Evolutionary conservation across 2,888 invertebrate genomes (phyloP).

Genomic region (Phytoseiulus persimilis): DNA sequence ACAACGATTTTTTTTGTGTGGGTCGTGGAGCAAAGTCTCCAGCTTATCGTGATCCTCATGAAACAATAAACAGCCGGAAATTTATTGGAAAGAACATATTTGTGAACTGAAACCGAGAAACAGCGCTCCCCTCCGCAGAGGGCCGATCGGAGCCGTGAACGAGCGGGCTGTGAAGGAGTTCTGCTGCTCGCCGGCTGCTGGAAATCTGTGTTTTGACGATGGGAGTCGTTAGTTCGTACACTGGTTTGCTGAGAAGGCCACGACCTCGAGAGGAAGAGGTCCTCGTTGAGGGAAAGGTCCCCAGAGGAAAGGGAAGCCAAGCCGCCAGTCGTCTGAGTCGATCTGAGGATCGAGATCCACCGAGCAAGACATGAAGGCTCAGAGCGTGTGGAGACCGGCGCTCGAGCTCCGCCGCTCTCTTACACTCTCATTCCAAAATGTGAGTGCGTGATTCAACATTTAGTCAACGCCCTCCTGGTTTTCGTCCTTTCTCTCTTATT

Average conservation of each 20-base stretch:
- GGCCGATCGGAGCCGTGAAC: not conserved
- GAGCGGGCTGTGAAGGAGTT: not conserved
- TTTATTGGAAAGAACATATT: too few species aligned
- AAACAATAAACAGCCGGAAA: too few species aligned
- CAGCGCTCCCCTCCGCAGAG: not conserved
- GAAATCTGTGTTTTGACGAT: not conserved
- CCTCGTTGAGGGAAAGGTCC: not conserved
- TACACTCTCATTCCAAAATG: not conserved
- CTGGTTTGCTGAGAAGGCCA: not conserved
- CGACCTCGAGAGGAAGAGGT: conserved; percentile 5
- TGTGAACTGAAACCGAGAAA: too few species aligned
- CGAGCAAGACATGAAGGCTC: not conserved
- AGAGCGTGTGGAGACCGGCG: not conserved
- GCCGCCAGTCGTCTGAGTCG: not conserved
- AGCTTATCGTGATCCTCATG: too few species aligned
- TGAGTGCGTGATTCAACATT: not conserved
- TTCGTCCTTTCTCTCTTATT: not conserved
- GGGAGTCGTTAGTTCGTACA: too few species aligned
- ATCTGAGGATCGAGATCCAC: conserved; percentile 5
- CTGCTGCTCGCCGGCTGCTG: not conserved
- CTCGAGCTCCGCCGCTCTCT: not conserved
- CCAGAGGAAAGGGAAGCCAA: not conserved
- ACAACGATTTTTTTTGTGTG: too few species aligned
- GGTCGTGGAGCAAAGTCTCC: too few species aligned
- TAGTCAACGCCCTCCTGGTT: not conserved